Evolutionary conservation across 2,113 vertebrate species (phyloP), one percentile per base, ranked within the genome.

Genomic region (Sapayoa aenigma): DNA sequence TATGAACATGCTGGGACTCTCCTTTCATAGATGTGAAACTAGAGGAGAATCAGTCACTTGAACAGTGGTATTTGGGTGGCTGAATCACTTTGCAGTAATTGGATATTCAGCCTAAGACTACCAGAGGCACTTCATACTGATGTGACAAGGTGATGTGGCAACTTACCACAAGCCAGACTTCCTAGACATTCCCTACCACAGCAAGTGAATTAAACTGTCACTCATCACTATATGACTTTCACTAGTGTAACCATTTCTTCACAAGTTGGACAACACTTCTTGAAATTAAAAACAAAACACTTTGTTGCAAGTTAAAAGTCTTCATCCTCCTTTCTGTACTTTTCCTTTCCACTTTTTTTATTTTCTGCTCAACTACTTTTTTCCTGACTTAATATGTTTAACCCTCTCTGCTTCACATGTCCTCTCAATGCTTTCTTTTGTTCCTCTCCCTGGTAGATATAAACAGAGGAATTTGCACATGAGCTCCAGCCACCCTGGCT

Each of bases 121-220:
- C 12, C 55, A 50, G 71, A 67, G 53, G 77, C 71, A 77, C 72
- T 95, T 87, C 75, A 83, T 28, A 21, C 35, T 69, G 67, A 87
- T 85, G 68, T 66, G 71, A 93, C 78, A 46, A 75, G 35, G 59
- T 2, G 2, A 91, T 55, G 63, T 74, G 63, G 82, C 59, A 95
- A 80, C 78, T 80, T 85, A 87, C 66, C 89, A 86, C 93, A 69
- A 89, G 59, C 53, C 10, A 8, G 85, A 88, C 90, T 85, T 93
- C 59, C 67, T 74, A 93, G 84, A 90, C 85, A 52, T 95, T 88
- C 68, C 75, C 88, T 68, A 91, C 78, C 75, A 88, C 71, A 74
- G 86, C 78, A 95, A 91, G 63, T 71, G 87, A 96, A 96, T 97
- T 96, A 89, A 96, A 95, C 81, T 95, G 87, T 90, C 93, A 95